Evolutionary conservation across 2,113 vertebrate genomes (phyloP), one percentile per base, ranked within the genome.

Genomic region (Xerus inauris): DNA sequence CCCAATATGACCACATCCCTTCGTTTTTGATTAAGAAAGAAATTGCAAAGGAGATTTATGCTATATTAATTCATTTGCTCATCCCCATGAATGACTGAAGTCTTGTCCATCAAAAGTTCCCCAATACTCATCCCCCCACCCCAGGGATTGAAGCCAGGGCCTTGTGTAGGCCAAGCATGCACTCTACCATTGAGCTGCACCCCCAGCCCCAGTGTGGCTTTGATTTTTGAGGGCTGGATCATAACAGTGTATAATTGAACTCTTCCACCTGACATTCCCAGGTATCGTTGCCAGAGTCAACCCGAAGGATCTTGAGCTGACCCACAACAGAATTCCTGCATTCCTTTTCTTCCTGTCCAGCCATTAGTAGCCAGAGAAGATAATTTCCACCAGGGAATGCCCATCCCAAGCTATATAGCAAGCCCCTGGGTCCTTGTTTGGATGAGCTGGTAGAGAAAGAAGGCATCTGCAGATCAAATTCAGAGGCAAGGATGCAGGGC

Each of bases 391-490:
- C 3, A 35, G 59, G 59, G 59, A 59, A 57, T 24, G 59, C 3
- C 9, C 59, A 10, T 6, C 59, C 59, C 24, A 1, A 62, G 59
- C 59, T 26, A 10, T 10, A 24, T 8, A 10, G 35, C 80, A 22
- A 83, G 69, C 6, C 22, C 67, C 1, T 19, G n/a, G 40, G 42
- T 49, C 65, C 12, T 26, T 40, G 45, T 35, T 72, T 11, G 83
- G 19, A 22, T 7, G 35, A 45, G 57, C 28, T n/a, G 30, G 16
- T 28, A 14, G 7, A 32, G 6, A 49, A 80, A 59, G n/a, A 22
- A n/a, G 30, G n/a, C 5, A 0, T 1, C 17, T n/a, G 8, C 1
- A 10, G n/a, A 4, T 38, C 45, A 67, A 38, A 38, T 35, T 35
- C 32, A 30, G 69, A 16, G 65, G 1, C 11, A 30, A 59, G 67